phyloP scores from a whole-genome alignment of 1,140 invertebrate species.

The Thaumetopoea pityocampa region DNA sequence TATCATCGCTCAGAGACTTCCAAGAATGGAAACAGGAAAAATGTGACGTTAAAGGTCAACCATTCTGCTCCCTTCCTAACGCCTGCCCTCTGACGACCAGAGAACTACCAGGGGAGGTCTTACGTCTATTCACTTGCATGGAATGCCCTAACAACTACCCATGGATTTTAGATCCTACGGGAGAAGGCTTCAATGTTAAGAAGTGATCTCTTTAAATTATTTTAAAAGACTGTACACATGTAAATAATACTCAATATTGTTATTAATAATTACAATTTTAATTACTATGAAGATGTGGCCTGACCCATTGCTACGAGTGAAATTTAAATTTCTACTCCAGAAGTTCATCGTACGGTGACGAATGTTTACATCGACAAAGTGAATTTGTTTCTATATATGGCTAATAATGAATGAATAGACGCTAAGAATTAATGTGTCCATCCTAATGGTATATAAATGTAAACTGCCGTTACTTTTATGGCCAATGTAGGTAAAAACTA shows the following conservation, averaged over 20 bases:
- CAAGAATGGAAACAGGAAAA: slow-evolving; percentile 95
- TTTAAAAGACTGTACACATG: slow-evolving; percentile 73
- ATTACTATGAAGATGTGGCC: slow-evolving; percentile 40
- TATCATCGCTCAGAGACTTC: slow-evolving; percentile 91
- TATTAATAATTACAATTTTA: slow-evolving; percentile 56
- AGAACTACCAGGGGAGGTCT: slow-evolving; percentile 93
- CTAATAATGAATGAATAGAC: no score
- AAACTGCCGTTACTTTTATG: slow-evolving; percentile 10
- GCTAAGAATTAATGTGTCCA: slow-evolving; percentile 9
- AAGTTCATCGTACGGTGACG: slow-evolving; percentile 7
- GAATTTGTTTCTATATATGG: no score
- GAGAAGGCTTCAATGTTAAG: slow-evolving; percentile 92
- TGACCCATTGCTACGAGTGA: neutral
- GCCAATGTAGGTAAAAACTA: slow-evolving; percentile 9
- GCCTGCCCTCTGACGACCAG: slow-evolving; percentile 92
- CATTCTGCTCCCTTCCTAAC: slow-evolving; percentile 94
- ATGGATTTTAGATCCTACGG: slow-evolving; percentile 95
- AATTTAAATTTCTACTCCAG: neutral
- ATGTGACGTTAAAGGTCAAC: slow-evolving; percentile 95
- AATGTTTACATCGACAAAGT: no score
- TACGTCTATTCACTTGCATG: slow-evolving; percentile 95
- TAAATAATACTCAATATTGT: slow-evolving; percentile 76
- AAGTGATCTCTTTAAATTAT: slow-evolving; percentile 78
- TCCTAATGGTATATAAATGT: slow-evolving; percentile 2
- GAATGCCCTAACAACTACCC: slow-evolving; percentile 97